Conservation (phyloP, 1,140 invertebrate genomes). For the Phymorhynchus buccinoides region DNA sequence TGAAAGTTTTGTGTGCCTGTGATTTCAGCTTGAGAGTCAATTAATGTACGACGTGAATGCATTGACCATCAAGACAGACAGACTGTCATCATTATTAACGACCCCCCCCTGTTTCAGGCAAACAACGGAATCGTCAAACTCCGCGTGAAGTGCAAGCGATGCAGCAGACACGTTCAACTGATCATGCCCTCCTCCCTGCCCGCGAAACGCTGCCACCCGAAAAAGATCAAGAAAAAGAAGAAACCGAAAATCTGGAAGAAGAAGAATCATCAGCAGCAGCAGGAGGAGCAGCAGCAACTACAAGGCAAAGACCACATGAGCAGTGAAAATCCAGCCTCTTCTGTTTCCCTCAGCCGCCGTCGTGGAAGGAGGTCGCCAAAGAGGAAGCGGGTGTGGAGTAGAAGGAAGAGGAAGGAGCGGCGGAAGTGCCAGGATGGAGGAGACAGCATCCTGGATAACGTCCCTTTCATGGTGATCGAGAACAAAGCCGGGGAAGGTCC, state of each 20-base stretch:
- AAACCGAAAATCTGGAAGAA: too few relatives aligned
- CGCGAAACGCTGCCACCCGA: neutral
- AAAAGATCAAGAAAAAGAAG: neutral
- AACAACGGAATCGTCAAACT: conserved; percentile 24
- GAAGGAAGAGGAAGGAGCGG: neutral
- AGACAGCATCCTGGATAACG: neutral
- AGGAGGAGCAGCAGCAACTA: neutral
- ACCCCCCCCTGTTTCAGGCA: neutral
- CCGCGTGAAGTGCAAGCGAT: conserved; percentile 29
- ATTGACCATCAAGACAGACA: too few relatives aligned
- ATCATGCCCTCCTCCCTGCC: conserved; percentile 15
- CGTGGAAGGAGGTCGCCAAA: too few relatives aligned
- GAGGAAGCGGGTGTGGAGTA: too few relatives aligned
- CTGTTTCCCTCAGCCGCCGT: too few relatives aligned
- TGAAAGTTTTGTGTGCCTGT: too few relatives aligned
- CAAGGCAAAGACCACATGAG: too few relatives aligned
- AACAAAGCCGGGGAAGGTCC: neutral
- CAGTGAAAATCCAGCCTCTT: too few relatives aligned
- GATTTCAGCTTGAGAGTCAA: too few relatives aligned
- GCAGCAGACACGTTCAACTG: conserved; percentile 23
- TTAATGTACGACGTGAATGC: too few relatives aligned
- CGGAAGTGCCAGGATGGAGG: neutral
- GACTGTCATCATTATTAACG: too few relatives aligned
- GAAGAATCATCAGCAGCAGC: too few relatives aligned
- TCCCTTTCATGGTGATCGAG: conserved; percentile 38